Percentiles rank a stretch among this genome's conserved stretches.
Conservation (phyloP, 2,113 vertebrate genomes). For the Podilymbus podiceps region DNA sequence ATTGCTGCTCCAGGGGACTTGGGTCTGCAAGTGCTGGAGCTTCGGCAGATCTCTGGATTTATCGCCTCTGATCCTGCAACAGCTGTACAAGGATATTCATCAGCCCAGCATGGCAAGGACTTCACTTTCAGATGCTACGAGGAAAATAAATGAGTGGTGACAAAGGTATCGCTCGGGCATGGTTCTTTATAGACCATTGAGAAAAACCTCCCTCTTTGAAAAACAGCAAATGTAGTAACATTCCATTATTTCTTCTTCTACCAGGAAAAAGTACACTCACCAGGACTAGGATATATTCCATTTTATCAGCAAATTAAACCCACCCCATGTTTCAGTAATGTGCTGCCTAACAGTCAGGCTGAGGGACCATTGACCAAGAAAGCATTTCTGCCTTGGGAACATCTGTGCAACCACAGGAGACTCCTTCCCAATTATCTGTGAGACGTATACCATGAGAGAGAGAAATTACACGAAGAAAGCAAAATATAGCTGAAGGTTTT, state of each 20-base stretch:
- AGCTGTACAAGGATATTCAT: neutral
- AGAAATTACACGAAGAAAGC: neutral
- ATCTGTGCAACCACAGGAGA: neutral
- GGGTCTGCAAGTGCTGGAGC: neutral
- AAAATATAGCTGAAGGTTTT: neutral
- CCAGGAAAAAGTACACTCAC: neutral
- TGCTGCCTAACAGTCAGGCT: rapidly evolving
- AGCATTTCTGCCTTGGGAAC: neutral
- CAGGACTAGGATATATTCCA: neutral
- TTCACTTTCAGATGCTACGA: neutral
- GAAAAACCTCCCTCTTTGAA: neutral
- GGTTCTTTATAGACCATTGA: neutral
- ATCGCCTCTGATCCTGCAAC: neutral
- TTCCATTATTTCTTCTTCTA: neutral
- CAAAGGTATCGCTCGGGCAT: rapidly evolving
- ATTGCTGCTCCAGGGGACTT: neutral
- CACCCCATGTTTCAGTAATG: neutral
- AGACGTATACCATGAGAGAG: neutral
- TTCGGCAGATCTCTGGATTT: neutral
- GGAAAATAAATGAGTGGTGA: neutral
- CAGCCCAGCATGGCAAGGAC: neutral
- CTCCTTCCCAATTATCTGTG: neutral
- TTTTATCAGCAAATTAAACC: neutral
- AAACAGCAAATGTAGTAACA: neutral
- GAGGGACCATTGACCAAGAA: neutral